phyloP scores from a whole-genome alignment of 2,888 invertebrate genomes.

The Busseola fusca region DNA sequence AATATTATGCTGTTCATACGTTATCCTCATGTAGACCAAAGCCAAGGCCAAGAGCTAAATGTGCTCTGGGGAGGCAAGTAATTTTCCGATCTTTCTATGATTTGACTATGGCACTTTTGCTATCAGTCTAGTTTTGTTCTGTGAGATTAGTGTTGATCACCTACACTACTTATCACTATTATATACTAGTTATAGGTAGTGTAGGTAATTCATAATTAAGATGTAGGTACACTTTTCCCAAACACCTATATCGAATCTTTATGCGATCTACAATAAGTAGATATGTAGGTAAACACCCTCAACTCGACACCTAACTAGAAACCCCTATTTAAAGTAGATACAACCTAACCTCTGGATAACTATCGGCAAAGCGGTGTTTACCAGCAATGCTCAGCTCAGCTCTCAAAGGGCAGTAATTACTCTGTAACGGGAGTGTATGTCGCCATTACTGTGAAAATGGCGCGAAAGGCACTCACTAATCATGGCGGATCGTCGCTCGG shows the following conservation, averaged over 20 bases:
- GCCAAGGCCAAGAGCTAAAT: not conserved
- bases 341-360: slow-evolving; percentile 61
- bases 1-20: not conserved
- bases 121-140: not conserved
- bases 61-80: not conserved
- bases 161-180: too few relatives aligned
- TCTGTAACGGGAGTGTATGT: slow-evolving; percentile 76
- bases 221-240: not conserved
- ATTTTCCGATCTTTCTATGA: not conserved
- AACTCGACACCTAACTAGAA: slow-evolving; percentile 30
- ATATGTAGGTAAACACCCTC: not conserved
- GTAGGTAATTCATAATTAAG: not conserved
- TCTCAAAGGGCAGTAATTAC: slow-evolving; percentile 76
- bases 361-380: slow-evolving; percentile 68
- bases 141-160: not conserved
- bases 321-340: slow-evolving; percentile 53
- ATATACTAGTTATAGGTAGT: not conserved
- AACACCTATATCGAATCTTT: not conserved
- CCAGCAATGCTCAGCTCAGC: slow-evolving; percentile 70
- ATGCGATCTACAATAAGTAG: not conserved
- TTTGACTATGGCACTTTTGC: not conserved
- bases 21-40: slow-evolving; percentile 26
- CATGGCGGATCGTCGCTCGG: slow-evolving; percentile 69
- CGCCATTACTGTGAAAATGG: slow-evolving; percentile 72
- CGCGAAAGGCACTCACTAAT: slow-evolving; percentile 68